These are phyloP conservation scores for Deilephila porcellus DNA, from an alignment of 2,888 invertebrate genomes.

Conservation along the genomic window DNA sequence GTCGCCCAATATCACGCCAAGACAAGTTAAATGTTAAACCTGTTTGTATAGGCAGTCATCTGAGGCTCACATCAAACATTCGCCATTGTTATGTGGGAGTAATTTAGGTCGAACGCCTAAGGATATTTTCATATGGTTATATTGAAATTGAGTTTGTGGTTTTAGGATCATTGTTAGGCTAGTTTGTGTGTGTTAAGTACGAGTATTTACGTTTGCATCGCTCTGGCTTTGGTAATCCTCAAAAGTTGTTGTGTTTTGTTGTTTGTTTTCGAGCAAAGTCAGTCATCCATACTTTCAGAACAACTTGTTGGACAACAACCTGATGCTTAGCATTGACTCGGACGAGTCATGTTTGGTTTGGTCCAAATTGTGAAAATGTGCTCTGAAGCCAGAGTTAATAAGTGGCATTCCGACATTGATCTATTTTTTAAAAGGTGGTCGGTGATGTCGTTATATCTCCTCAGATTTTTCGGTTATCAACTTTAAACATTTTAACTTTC, in stretches of 20 bases:
- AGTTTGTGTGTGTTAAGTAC: not conserved
- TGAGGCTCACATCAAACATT: not conserved
- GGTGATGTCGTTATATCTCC: too few species aligned
- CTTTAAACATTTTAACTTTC: too few species aligned
- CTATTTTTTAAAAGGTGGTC: too few species aligned
- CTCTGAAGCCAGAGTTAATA: too few species aligned
- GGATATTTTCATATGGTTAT: slow-evolving; percentile 1
- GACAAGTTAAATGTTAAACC: not conserved
- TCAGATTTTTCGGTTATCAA: too few species aligned
- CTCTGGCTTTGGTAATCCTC: not conserved
- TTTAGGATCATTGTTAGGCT: not conserved
- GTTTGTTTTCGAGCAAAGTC: not conserved
- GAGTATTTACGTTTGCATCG: not conserved
- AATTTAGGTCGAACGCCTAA: not conserved
- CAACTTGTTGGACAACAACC: too few species aligned
- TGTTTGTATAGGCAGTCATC: not conserved
- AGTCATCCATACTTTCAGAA: too few species aligned
- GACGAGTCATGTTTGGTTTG: too few species aligned
- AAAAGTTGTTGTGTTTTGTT: not conserved
- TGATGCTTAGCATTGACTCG: too few species aligned
- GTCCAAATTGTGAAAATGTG: too few species aligned
- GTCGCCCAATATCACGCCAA: not conserved
- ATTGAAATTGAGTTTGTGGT: slow-evolving; percentile 8
- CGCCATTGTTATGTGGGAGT: not conserved
- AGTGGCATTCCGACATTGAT: too few species aligned